A percentile compares a stretch with the other conserved stretches of the same genome.
Evolutionary conservation across 2,113 vertebrate genomes (phyloP).

Genomic region (Charina bottae): DNA sequence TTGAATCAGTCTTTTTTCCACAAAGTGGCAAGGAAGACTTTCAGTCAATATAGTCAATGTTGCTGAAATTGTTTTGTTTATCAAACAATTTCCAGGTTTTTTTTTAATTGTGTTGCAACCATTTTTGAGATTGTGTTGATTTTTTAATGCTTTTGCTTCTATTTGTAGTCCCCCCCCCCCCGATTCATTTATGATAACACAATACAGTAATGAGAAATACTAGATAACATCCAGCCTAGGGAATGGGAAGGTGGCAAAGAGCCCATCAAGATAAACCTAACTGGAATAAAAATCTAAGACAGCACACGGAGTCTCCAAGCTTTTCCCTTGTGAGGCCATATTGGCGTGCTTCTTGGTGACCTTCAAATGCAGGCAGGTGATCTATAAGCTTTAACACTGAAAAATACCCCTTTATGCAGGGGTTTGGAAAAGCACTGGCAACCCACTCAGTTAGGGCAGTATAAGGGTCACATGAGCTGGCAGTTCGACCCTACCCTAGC

Average conservation of each 20-base stretch:
- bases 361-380: neutral
- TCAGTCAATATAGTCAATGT: neutral
- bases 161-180: neutral
- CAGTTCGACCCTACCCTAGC: neutral
- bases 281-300: neutral
- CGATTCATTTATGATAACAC: neutral
- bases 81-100: neutral
- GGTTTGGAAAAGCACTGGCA: neutral
- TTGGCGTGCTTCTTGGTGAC: neutral
- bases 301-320: neutral
- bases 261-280: neutral
- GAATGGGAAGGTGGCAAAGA: neutral
- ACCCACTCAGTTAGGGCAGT: neutral
- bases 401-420: neutral
- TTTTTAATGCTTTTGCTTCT: neutral
- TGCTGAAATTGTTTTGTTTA: neutral
- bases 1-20: neutral
- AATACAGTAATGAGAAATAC: neutral
- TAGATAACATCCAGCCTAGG: neutral
- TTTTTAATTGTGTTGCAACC: neutral
- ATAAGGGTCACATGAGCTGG: neutral
- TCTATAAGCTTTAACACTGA: neutral
- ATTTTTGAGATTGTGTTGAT: neutral
- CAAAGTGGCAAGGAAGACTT: neutral
- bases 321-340: neutral